Conservation (phyloP, 2,888 invertebrate species). For the Amaurobius ferox region DNA sequence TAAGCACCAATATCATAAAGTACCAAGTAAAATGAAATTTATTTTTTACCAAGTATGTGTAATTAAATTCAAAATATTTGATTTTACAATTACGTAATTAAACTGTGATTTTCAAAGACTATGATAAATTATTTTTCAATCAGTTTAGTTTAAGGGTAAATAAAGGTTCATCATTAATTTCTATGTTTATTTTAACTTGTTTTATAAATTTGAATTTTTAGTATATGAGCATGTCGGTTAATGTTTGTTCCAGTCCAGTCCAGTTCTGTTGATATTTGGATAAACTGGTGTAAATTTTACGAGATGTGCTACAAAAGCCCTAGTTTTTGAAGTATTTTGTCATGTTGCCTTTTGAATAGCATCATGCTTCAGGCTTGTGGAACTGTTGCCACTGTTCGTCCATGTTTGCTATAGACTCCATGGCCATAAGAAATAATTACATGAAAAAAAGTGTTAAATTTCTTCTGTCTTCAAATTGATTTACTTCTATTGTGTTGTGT, state of each 20-base stretch:
- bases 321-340: constrained; percentile 64
- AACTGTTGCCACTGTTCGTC: constrained; percentile 43
- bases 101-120: no score
- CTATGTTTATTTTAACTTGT: no score
- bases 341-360: constrained; percentile 37
- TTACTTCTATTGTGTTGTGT: background rate
- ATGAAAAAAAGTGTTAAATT: background rate
- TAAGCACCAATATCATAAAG: no score
- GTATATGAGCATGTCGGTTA: no score
- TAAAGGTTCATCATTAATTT: no score
- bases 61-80: no score
- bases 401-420: constrained; percentile 18
- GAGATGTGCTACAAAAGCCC: constrained; percentile 28
- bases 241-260: background rate
- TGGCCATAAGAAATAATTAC: constrained; percentile 2
- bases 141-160: no score
- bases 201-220: no score
- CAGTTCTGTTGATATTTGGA: background rate
- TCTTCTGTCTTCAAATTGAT: background rate
- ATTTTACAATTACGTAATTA: no score
- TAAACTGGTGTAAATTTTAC: constrained; percentile 33
- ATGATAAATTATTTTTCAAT: no score
- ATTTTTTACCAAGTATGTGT: no score
- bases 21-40: no score
- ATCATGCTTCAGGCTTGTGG: constrained; percentile 6